These are phyloP conservation scores for Galerucella nymphaeae DNA, from an alignment of 2,888 invertebrate species.

Conservation along the genomic window DNA sequence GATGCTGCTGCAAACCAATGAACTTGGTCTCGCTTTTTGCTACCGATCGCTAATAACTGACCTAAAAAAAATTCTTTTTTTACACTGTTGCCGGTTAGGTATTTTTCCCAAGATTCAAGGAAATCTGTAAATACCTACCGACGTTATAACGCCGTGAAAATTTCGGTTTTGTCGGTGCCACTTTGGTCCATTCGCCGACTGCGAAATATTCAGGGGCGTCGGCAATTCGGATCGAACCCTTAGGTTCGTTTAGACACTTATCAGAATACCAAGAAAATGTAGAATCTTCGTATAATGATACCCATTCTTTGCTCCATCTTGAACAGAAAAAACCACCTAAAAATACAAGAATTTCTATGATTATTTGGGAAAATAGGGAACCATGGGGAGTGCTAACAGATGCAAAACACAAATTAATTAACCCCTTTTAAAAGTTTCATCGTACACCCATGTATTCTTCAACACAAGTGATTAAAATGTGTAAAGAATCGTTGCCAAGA, in stretches of 20 bases:
- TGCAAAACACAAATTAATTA: too few species aligned
- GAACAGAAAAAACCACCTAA: conserved; percentile 83
- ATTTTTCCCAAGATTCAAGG: neutral
- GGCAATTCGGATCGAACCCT: conserved; percentile 72
- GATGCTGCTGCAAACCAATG: conserved; percentile 86
- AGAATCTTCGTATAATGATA: conserved; percentile 85
- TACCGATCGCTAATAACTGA: conserved; percentile 83
- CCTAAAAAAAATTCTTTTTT: conserved; percentile 32
- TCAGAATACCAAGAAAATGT: conserved; percentile 89
- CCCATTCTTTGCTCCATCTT: conserved; percentile 87
- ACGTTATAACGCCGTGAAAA: conserved; percentile 77
- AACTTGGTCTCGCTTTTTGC: conserved; percentile 74
- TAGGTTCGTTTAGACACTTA: conserved; percentile 66
- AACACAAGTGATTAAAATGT: too few species aligned
- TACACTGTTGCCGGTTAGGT: neutral
- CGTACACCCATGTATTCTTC: too few species aligned
- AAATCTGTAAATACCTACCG: conserved; percentile 48
- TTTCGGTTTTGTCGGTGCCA: conserved; percentile 79
- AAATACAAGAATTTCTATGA: conserved; percentile 49
- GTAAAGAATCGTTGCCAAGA: too few species aligned
- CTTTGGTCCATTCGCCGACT: conserved; percentile 82
- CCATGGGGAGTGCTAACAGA: too few species aligned
- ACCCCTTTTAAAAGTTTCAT: too few species aligned
- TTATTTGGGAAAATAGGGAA: neutral
- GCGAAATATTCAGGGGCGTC: conserved; percentile 85